Conservation (phyloP, 2,888 invertebrate genomes). For the Sisyra terminalis region DNA sequence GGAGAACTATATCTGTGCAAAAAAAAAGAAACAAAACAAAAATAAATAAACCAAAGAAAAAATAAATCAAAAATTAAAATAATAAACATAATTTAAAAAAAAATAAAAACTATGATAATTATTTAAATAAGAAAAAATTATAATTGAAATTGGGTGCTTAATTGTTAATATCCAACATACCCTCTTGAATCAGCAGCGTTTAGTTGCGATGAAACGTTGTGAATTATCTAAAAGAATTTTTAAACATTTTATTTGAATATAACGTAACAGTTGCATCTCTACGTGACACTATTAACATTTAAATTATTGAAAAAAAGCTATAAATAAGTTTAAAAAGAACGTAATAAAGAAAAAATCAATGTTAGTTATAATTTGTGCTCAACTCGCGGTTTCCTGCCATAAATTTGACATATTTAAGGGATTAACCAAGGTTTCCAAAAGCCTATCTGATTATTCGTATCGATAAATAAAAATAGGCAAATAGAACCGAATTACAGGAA, state of each 20-base stretch:
- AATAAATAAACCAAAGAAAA: constrained; percentile 8
- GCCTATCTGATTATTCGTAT: too few species aligned
- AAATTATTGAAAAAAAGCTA: too few species aligned
- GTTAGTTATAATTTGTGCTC: too few species aligned
- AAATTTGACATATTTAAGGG: too few species aligned
- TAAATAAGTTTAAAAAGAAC: too few species aligned
- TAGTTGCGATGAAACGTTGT: constrained; percentile 35
- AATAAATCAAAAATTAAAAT: constrained; percentile 1
- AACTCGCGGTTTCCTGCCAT: too few species aligned
- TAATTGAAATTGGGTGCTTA: not conserved
- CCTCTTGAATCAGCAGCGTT: constrained; percentile 36
- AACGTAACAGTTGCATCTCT: not conserved
- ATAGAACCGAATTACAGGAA: too few species aligned
- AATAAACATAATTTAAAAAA: not conserved
- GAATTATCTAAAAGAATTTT: constrained; percentile 40
- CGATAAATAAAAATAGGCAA: too few species aligned
- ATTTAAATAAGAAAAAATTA: not conserved
- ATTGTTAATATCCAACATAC: constrained; percentile 25
- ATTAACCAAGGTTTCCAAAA: too few species aligned
- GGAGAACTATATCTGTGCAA: constrained; percentile 9
- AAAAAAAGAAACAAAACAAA: constrained; percentile 7
- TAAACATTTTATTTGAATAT: not conserved
- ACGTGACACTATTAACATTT: too few species aligned
- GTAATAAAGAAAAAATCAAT: too few species aligned
- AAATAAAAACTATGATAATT: not conserved